Base-by-base conservation (phyloP, 2,113 vertebrate genomes). In the Malurus cyaneus region DNA sequence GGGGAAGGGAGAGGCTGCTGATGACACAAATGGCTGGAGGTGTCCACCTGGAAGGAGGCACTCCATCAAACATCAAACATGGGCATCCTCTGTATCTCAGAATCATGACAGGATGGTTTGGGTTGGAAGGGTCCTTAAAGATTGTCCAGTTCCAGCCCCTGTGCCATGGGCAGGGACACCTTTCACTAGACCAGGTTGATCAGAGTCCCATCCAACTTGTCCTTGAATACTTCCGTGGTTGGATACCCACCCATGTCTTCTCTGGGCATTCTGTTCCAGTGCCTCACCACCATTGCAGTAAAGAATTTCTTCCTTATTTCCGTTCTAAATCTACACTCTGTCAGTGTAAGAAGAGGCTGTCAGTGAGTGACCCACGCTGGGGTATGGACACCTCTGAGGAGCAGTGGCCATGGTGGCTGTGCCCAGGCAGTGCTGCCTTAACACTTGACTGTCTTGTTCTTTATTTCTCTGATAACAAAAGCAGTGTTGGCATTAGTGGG, bases 321-420 rank as follows among this genome's bases (percentile, higher is more conserved):
- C 39, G 11, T 31, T 41, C 54, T 61, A 54, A 41, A 47, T 41
- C n/a, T 41, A 4, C 0, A 0, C 28, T n/a, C 29, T 53, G 24
- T 34, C 39, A 41, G 24, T 67, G 41, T 47, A 34, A 46, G 24
- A n/a, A 42, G 71, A 42, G 31, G 5, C 26, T 18, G 5, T 36
- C 61, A 0, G 0, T 31, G 17, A 19, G 21, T 49, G 47, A 70
- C 24, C 34, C 3, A 1, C 1, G 3, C 8, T 28, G 18, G 36
- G 21, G 4, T 53, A 70, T 0, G 0, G 34, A 50, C 32, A n/a
- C 6, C 9, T 24, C 25, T 5, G 1, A n/a, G 39, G 61, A 44
- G 2, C 57, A 32, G 56, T 32, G 61, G 46, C 56, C 28, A 2
- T 23, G 47, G 20, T 66, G 61, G 31, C 44, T 12, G 7, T 2